Evolutionary conservation across 2,113 vertebrate species (phyloP).

Genomic region (Apaloderma vittatum): DNA sequence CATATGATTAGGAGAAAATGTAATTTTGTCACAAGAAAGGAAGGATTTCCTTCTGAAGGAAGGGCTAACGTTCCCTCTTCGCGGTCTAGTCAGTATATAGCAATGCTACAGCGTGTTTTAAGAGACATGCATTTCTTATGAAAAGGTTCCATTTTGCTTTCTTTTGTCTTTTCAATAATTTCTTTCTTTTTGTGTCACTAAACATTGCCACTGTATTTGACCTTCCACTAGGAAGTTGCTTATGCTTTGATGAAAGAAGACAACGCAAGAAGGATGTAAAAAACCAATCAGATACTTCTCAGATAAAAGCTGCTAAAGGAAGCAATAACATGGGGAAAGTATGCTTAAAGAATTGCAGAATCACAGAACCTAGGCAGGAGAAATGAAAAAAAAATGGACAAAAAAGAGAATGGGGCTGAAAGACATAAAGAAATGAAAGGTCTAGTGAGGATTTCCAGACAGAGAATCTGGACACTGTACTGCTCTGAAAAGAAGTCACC

Average conservation of each 20-base stretch:
- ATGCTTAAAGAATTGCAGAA: not conserved
- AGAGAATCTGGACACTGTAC: not conserved
- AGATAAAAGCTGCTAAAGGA: not conserved
- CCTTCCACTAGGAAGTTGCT: not conserved
- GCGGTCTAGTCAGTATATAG: not conserved
- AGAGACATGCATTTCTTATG: not conserved
- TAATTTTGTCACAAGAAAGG: conserved; percentile 4
- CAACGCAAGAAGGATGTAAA: not conserved
- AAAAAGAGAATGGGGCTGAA: not conserved
- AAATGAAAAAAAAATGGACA: not conserved
- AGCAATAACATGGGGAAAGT: not conserved
- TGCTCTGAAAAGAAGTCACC: not conserved
- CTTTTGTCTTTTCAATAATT: not conserved
- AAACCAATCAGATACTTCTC: not conserved
- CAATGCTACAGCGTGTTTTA: not conserved
- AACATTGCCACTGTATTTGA: not conserved
- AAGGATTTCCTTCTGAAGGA: not conserved
- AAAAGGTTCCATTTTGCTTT: not conserved
- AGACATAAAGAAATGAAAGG: not conserved
- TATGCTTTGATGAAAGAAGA: not conserved
- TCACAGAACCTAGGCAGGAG: not conserved
- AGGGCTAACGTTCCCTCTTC: not conserved
- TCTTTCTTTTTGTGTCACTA: not conserved
- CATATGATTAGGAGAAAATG: not conserved
- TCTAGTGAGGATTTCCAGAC: not conserved